Evolutionary conservation across 2,797 vertebrate genomes (phyloP), one percentile per base, ranked within the genome.

Genomic region (Pelobates cultripes): DNA sequence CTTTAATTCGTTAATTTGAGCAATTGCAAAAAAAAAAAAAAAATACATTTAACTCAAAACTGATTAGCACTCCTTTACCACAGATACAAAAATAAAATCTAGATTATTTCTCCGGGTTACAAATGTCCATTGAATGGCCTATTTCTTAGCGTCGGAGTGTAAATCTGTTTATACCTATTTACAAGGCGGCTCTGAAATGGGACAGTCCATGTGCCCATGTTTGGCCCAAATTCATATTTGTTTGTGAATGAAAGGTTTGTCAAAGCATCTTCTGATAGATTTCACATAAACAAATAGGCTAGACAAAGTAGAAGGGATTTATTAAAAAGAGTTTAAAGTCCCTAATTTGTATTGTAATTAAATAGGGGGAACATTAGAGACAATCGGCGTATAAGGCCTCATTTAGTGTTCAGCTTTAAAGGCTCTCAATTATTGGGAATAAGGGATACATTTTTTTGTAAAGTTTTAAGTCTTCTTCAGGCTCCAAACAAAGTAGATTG

Each of bases 1-100:
- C 96, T 97, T 96, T 95, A 91, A 95, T 96, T 95, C 94, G 94
- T 96, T 97, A 92, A 96, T 90, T 88, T 92, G 91, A 94, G 94
- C 94, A 89, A 94, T 87, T 95, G 92, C 93, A 86, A 85, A 2
- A 2, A 77, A n/a, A 79, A 82, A 86, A 81, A 88, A 44, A 51
- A 51, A 45, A 73, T 3, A 86, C 88, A 89, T 91, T 91, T 80
- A 89, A 91, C 88, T 91, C 90, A 61, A 66, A 78, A 77, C 85
- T 90, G 92, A 90, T 95, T 94, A 94, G 94, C 92, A 91, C 91
- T 91, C 92, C 92, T 92, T 95, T 94, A 95, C 90, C 92, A 94
- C 90, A 92, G 90, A 91, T 94, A 94, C 81, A 94, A 95, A 95
- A 89, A 94, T 89, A 91, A 94, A 94, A 93, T 93, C 86, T 93